Evolutionary conservation across 2,113 vertebrate genomes (phyloP).

Genomic region (Andinoacara biseriatus): DNA sequence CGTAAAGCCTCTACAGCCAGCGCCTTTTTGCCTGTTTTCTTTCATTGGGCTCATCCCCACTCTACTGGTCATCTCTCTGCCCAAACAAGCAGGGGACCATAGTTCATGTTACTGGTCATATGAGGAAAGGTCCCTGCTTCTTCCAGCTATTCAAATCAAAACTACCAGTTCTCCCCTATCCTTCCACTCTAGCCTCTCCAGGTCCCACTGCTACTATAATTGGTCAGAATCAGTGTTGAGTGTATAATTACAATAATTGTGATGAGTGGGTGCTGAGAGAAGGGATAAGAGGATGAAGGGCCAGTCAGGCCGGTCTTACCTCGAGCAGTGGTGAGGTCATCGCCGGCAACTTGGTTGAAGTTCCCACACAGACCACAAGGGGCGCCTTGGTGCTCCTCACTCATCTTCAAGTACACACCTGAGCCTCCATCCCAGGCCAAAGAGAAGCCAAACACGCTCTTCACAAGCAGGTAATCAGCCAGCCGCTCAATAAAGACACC

Average conservation of each 20-base stretch:
- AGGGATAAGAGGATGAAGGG: slow-evolving; percentile 57
- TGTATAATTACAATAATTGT: slow-evolving; percentile 72
- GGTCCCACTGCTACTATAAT: slow-evolving; percentile 47
- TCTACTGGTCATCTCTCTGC: slow-evolving; percentile 8
- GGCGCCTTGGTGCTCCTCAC: slow-evolving; percentile 90
- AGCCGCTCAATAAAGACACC: slow-evolving; percentile 92
- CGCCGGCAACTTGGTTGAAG: slow-evolving; percentile 90
- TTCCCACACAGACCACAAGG: slow-evolving; percentile 96
- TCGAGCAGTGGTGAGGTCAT: slow-evolving; percentile 89
- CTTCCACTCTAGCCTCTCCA: slow-evolving; percentile 28
- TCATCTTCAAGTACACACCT: slow-evolving; percentile 95
- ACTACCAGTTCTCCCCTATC: slow-evolving; percentile 38
- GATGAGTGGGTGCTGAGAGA: slow-evolving; percentile 73
- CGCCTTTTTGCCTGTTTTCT: neutral
- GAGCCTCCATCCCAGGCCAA: slow-evolving; percentile 97
- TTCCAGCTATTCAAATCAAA: slow-evolving; percentile 48
- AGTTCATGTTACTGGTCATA: slow-evolving; percentile 62
- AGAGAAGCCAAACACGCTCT: slow-evolving; percentile 97
- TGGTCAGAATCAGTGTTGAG: slow-evolving; percentile 57
- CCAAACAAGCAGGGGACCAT: slow-evolving; percentile 7
- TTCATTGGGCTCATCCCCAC: slow-evolving; percentile 21
- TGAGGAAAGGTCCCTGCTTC: slow-evolving; percentile 51
- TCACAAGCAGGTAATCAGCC: slow-evolving; percentile 96
- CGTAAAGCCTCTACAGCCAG: neutral
- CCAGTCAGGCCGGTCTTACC: slow-evolving; percentile 81